Percentiles rank a stretch among this genome's conserved stretches.
Evolutionary conservation across 2,797 vertebrate species (phyloP).

Genomic region (Sylvia borin): DNA sequence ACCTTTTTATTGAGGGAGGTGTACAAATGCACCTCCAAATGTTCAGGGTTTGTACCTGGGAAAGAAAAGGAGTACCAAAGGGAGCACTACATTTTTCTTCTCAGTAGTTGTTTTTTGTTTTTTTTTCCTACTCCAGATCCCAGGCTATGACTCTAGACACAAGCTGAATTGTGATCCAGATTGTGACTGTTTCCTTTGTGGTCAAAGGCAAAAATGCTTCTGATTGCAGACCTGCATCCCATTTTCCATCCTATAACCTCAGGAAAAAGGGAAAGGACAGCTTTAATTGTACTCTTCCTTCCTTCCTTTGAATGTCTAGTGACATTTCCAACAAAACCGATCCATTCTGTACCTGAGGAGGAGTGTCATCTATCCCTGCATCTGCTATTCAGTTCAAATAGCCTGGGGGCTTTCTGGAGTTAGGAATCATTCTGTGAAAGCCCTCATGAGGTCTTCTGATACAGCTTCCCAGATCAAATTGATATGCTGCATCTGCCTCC

Average conservation of each 20-base stretch:
- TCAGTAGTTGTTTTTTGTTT: not conserved
- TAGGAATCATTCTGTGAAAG: not conserved
- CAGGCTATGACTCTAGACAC: not conserved
- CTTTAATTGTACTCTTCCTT: not conserved
- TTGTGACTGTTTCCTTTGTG: not conserved
- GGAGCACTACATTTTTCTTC: not conserved
- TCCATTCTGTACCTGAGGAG: not conserved
- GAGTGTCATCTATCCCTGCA: not conserved
- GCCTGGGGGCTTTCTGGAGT: not conserved
- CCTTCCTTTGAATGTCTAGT: not conserved
- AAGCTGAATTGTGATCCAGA: not conserved
- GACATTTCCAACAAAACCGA: not conserved
- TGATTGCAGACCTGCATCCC: not conserved
- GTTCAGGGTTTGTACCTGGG: not conserved
- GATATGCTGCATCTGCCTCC: not conserved
- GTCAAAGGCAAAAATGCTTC: not conserved
- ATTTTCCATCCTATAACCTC: not conserved
- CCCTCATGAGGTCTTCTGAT: slow-evolving; percentile 14
- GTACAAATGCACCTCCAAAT: not conserved
- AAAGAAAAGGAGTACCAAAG: not conserved
- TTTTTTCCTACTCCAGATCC: not conserved
- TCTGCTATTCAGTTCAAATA: not conserved
- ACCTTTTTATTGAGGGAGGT: not conserved
- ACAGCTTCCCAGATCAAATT: not conserved
- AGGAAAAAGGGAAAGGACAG: not conserved